A percentile compares a stretch with the other conserved stretches of the same genome.
Evolutionary conservation across 2,888 invertebrate species (phyloP).

Genomic region (Tinea semifulvella): DNA sequence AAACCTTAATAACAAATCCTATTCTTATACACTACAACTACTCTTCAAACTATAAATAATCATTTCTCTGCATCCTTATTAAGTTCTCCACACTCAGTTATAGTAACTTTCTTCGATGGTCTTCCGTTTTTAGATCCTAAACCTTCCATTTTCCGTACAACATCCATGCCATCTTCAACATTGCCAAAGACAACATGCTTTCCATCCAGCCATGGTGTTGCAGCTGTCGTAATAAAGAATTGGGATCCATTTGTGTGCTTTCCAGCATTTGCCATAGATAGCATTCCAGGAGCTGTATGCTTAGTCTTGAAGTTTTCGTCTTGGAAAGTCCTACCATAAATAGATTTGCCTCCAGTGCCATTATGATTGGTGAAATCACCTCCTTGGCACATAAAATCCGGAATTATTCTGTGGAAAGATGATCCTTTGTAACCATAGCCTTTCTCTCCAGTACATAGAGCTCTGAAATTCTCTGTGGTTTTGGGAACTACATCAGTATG

Average conservation of each 20-base stretch:
- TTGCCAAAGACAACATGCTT: conserved; percentile 95
- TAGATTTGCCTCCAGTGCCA: conserved; percentile 95
- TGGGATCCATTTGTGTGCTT: conserved; percentile 97
- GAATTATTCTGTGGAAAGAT: conserved; percentile 90
- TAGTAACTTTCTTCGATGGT: conserved; percentile 81
- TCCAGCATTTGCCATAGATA: conserved; percentile 97
- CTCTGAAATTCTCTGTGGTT: conserved; percentile 95
- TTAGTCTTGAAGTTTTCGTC: conserved; percentile 96
- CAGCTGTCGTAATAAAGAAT: conserved; percentile 94
- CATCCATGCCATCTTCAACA: conserved; percentile 91
- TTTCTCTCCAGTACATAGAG: conserved; percentile 75
- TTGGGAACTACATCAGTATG: conserved; percentile 89
- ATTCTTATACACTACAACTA: neutral
- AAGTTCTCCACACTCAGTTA: conserved; percentile 86
- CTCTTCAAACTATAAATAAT: neutral
- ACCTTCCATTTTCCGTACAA: conserved; percentile 86
- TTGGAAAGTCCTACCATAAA: conserved; percentile 91
- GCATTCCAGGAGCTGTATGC: conserved; percentile 87
- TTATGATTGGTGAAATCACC: conserved; percentile 94
- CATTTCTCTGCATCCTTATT: conserved; percentile 24
- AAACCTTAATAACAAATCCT: too few relatives aligned
- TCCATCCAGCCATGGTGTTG: conserved; percentile 93
- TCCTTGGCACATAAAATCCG: conserved; percentile 96
- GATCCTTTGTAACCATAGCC: conserved; percentile 88
- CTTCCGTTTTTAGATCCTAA: conserved; percentile 86